phyloP scores from a whole-genome alignment of 2,888 invertebrate genomes.

The Geophilus truncorum region DNA sequence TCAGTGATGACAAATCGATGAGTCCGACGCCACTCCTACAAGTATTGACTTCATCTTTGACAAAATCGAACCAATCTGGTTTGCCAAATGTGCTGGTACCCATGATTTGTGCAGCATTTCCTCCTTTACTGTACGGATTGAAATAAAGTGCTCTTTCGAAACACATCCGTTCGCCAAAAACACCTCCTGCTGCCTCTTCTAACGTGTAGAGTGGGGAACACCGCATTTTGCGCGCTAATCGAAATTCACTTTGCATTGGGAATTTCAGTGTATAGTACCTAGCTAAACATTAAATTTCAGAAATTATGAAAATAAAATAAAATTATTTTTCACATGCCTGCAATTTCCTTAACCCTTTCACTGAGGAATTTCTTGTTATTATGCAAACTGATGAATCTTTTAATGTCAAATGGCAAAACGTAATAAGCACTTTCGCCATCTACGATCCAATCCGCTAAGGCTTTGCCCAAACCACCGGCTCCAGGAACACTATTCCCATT shows the following conservation, averaged over 20 bases:
- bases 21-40: conserved; percentile 70
- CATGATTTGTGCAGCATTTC: conserved; percentile 54
- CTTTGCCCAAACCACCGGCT: conserved; percentile 65
- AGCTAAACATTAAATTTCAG: conserved; percentile 32
- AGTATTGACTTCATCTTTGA: conserved; percentile 65
- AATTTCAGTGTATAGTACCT: conserved; percentile 53
- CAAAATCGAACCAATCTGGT: conserved; percentile 63
- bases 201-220: conserved; percentile 66
- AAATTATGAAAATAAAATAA: neutral
- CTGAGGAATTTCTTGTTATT: conserved; percentile 58
- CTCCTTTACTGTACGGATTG: conserved; percentile 54
- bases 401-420: conserved; percentile 60
- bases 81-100: conserved; percentile 62
- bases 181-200: conserved; percentile 59
- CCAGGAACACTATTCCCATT: conserved; percentile 64
- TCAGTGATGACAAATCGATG: conserved; percentile 72
- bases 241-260: conserved; percentile 52
- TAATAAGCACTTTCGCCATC: conserved; percentile 59
- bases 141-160: conserved; percentile 67
- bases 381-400: conserved; percentile 61
- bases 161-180: conserved; percentile 66
- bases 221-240: conserved; percentile 58
- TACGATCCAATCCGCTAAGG: conserved; percentile 64
- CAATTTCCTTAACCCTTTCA: conserved; percentile 61
- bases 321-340: conserved; percentile 51